A percentile compares a stretch with the other conserved stretches of the same genome.
These are phyloP conservation scores for Cochlearius cochlearius DNA, from an alignment of 2,113 vertebrate species.

Conservation along the genomic window DNA sequence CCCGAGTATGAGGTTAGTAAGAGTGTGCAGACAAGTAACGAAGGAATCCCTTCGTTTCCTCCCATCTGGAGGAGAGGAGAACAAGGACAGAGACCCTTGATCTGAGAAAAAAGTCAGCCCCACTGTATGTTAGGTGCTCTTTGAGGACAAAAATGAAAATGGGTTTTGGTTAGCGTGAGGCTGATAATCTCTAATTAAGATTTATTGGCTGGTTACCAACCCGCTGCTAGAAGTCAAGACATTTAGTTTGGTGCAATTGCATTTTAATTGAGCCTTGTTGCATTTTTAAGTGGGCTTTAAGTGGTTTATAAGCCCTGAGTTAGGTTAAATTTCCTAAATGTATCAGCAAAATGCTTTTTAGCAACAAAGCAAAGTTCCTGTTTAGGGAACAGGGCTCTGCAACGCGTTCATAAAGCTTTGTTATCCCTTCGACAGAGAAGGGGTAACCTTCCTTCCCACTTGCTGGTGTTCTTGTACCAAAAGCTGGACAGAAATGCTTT, in stretches of 20 bases:
- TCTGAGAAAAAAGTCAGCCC: not conserved
- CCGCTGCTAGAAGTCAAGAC: not conserved
- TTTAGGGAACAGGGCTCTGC: not conserved
- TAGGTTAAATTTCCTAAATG: not conserved
- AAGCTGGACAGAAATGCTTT: not conserved
- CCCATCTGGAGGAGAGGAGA: not conserved
- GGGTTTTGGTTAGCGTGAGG: not conserved
- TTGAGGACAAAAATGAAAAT: not conserved
- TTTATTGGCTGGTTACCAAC: not conserved
- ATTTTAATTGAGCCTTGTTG: not conserved
- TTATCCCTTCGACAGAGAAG: not conserved
- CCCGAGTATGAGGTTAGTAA: not conserved
- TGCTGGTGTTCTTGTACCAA: not conserved
- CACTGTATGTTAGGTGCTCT: not conserved
- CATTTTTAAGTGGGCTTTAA: not conserved
- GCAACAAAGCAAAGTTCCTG: not conserved
- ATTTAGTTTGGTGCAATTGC: not conserved
- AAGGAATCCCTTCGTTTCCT: not conserved
- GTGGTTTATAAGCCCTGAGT: not conserved
- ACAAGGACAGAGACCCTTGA: not conserved
- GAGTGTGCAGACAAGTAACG: not conserved
- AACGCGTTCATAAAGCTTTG: not conserved
- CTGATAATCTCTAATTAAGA: not conserved
- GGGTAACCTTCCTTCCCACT: not conserved
- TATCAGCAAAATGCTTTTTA: not conserved